These are phyloP conservation scores for Caenorhabditis sp. DNA, from an alignment of 2,888 invertebrate genomes.

Conservation along the genomic window DNA sequence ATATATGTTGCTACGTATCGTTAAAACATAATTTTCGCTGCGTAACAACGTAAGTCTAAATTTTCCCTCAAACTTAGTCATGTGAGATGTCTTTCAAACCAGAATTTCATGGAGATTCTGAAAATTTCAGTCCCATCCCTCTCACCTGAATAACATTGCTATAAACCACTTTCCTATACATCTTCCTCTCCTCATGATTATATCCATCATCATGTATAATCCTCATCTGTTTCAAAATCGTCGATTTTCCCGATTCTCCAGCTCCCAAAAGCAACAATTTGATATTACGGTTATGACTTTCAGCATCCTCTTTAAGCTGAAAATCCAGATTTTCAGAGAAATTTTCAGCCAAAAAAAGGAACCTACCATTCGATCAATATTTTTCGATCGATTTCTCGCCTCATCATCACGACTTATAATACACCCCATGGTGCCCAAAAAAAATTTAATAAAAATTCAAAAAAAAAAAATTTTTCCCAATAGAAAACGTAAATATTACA, in stretches of 20 bases:
- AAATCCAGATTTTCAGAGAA: not conserved
- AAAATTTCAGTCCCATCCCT: not conserved
- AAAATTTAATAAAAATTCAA: no score
- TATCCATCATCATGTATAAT: constrained; percentile 42
- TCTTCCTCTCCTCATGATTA: constrained; percentile 25
- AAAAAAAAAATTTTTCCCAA: no score
- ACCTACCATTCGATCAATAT: constrained; percentile 23
- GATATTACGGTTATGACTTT: constrained; percentile 10
- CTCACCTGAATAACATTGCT: constrained; percentile 32
- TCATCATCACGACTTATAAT: constrained; percentile 30
- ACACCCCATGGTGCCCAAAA: constrained; percentile 17
- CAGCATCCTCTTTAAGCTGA: constrained; percentile 27
- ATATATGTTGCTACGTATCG: no score
- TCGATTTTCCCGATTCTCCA: constrained; percentile 44
- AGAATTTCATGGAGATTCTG: no score
- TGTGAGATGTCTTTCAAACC: no score
- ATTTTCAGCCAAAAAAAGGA: not conserved
- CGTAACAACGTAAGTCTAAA: no score
- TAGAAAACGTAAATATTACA: no score
- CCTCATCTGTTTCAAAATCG: constrained; percentile 35
- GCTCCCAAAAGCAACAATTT: constrained; percentile 37
- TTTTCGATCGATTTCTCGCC: constrained; percentile 24
- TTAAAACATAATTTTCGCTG: no score
- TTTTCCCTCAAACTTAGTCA: no score
- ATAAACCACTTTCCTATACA: constrained; percentile 27